Base-by-base conservation (phyloP, 2,113 vertebrate genomes). In the Anoplopoma fimbria region DNA sequence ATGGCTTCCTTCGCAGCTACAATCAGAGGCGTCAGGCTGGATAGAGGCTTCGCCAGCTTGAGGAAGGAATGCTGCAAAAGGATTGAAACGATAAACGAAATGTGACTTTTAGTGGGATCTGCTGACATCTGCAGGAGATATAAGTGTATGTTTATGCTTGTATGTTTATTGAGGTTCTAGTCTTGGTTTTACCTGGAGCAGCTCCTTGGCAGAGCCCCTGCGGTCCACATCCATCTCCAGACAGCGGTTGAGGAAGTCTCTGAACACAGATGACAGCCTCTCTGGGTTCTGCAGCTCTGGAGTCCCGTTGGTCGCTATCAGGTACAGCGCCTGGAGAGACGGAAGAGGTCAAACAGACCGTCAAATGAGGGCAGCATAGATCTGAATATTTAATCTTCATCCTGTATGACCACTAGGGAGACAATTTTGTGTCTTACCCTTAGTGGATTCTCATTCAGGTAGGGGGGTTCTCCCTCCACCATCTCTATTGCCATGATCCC, bases 401-500 rank as follows among this genome's bases (percentile, higher is more conserved):
- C 51, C 45, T 57, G n/a, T 31, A 51, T 85, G 58, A 40, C n/a
- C 64, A 47, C 40, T 0, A 8, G 9, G 0, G 10, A 34, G 45
- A 29, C 15, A 69, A 64, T 7, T n/a, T 49, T 25, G 27, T 23
- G 45, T 84, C 92, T 95, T 96, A 99, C 98, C 96, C 98, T 98
- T 95, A 99, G 97, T 88, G 98, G 98, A 94, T 99, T 99, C 95
- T 99, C 98, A 61, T 99, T 99, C 94, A 99, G 97, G 88, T 99
- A 99, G 27, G 98, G 98, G 1, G 98, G 98, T 90, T 99, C 98
- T 92, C 98, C 98, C 95, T 99, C 98, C 91, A 99, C 97, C 98
- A 99, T 99, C 94, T 99, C 98, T 90, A 99, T 99, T 68, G 98
- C 98, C 98, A 99, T 99, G 92, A 99, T 99, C 77, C 98, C 98